Evolutionary conservation across 2,888 invertebrate genomes (phyloP).

Genomic region (Andrena marginata): DNA sequence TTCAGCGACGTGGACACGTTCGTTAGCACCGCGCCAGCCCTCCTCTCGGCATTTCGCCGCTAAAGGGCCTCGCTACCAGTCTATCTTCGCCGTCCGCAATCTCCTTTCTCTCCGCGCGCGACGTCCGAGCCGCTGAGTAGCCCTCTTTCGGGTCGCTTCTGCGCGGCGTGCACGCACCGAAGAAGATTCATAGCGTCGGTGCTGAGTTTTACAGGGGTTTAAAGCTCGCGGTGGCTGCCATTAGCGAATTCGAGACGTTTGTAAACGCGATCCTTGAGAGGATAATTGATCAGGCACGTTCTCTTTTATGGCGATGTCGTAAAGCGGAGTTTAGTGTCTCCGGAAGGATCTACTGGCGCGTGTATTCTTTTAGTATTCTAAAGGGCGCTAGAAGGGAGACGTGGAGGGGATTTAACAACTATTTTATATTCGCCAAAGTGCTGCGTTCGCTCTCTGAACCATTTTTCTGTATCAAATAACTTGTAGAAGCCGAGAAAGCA

Average conservation of each 20-base stretch:
- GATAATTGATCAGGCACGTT: neutral
- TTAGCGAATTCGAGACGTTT: too few relatives aligned
- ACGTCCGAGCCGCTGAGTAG: neutral
- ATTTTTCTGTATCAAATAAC: too few relatives aligned
- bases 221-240: too few relatives aligned
- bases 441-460: too few relatives aligned
- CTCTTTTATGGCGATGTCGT: too few relatives aligned
- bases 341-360: too few relatives aligned
- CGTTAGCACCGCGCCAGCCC: conserved; percentile 53
- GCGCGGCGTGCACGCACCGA: too few relatives aligned
- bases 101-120: neutral
- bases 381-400: neutral
- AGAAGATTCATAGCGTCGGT: too few relatives aligned
- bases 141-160: too few relatives aligned
- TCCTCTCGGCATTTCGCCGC: conserved; percentile 9
- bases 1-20: conserved; percentile 48
- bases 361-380: neutral
- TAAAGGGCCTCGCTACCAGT: neutral
- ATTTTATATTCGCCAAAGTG: neutral
- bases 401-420: neutral
- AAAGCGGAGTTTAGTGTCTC: too few relatives aligned
- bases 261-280: neutral
- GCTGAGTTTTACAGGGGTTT: too few relatives aligned
- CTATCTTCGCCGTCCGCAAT: neutral
- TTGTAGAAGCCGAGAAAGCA: neutral